Conservation (phyloP, 2,888 invertebrate genomes). For the Lasioglossum vierecki region DNA sequence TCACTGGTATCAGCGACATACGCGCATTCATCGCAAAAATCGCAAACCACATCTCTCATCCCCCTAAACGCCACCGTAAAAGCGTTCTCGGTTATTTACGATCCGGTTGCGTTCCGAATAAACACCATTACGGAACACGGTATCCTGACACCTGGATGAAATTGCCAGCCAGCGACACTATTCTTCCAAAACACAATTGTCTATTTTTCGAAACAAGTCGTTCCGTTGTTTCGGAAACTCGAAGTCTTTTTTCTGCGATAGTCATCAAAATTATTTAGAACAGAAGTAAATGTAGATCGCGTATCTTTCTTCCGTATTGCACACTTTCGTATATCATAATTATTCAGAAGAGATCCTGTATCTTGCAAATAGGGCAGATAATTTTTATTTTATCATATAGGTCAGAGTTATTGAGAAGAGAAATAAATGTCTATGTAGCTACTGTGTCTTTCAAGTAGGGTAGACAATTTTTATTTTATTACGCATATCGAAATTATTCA, state of each 20-base stretch:
- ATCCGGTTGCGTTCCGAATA: not conserved
- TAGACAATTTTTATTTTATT: no score
- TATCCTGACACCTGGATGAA: not conserved
- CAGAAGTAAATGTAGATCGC: no score
- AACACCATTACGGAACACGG: not conserved
- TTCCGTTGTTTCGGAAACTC: not conserved
- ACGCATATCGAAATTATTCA: no score
- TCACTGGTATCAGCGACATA: constrained; percentile 71
- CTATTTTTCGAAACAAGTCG: not conserved
- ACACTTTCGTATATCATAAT: no score
- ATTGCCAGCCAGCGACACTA: not conserved
- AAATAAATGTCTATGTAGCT: no score
- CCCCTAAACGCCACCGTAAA: constrained; percentile 3
- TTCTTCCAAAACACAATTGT: not conserved
- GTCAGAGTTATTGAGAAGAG: no score
- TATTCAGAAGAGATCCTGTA: no score
- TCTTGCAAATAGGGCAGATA: no score
- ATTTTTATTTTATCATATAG: no score
- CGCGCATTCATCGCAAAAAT: not conserved
- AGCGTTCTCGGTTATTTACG: constrained; percentile 5
- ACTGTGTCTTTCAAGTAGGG: no score
- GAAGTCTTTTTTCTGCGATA: not conserved
- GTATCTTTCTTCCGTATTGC: no score
- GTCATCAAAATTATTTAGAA: no score
- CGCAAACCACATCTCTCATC: not conserved